These are phyloP conservation scores for Megathymus violae DNA, from an alignment of 1,140 invertebrate genomes.

Conservation along the genomic window DNA sequence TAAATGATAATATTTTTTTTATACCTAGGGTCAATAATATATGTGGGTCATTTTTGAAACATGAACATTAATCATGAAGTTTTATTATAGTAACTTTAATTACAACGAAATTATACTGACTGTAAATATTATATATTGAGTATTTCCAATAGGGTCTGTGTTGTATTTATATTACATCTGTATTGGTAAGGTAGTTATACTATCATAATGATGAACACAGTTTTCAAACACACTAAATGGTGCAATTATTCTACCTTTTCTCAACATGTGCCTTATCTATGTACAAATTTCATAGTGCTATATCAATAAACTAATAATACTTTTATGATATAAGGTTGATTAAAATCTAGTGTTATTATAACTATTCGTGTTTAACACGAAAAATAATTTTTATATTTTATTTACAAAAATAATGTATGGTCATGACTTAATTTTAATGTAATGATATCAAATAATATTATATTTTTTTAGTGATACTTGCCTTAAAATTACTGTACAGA, in stretches of 20 bases:
- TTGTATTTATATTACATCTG: not conserved
- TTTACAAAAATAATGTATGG: constrained; percentile 20
- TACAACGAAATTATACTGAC: constrained; percentile 1
- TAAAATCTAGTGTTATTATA: constrained; percentile 3
- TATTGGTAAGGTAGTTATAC: constrained; percentile 1
- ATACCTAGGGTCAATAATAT: no score
- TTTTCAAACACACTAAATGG: constrained; percentile 13
- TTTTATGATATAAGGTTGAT: constrained; percentile 11
- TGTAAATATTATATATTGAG: not conserved
- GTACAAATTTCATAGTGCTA: constrained; percentile 31
- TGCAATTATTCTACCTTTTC: constrained; percentile 16
- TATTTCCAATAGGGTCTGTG: not conserved
- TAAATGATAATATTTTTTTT: constrained; percentile 12
- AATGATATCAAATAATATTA: constrained; percentile 25
- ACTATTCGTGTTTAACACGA: constrained; percentile 24
- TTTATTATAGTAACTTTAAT: not conserved
- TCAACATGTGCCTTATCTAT: constrained; percentile 34
- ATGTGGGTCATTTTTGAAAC: no score
- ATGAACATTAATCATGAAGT: no score
- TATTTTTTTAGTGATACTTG: constrained; percentile 27
- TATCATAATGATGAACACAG: constrained; percentile 30
- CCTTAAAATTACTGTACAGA: constrained; percentile 18
- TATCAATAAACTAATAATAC: constrained; percentile 13
- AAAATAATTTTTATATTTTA: constrained; percentile 17
- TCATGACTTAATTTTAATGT: constrained; percentile 1